phyloP scores from a whole-genome alignment of 37 sponge, comb jelly and placozoan genomes.

The Hexactinellida sp. region DNA sequence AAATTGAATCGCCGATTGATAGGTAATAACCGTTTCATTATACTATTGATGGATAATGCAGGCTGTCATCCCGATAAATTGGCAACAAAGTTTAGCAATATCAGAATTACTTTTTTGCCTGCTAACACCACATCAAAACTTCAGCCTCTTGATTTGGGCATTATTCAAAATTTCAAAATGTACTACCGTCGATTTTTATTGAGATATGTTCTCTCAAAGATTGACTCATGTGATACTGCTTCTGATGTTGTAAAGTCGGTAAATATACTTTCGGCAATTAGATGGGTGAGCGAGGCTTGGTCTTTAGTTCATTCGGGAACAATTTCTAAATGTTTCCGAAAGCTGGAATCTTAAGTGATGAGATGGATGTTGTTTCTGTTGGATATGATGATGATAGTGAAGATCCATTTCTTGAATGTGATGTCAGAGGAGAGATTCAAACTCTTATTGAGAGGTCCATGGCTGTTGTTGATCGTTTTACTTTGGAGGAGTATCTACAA shows the following conservation, averaged over 20 bases:
- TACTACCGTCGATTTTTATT: conserved; percentile 24
- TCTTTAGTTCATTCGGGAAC: conserved; percentile 24
- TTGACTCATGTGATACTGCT: conserved; percentile 25
- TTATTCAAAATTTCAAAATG: conserved; percentile 30
- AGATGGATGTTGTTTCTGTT: no score
- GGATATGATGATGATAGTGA: no score
- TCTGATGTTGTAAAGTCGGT: conserved; percentile 30
- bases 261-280: conserved; percentile 26
- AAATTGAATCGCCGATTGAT: background rate
- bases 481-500: no score
- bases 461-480: background rate
- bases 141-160: conserved; percentile 50
- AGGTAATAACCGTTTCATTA: background rate
- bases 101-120: conserved; percentile 36
- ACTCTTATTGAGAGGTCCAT: background rate
- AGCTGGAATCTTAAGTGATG: no score
- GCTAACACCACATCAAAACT: conserved; percentile 46
- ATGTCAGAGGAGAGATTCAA: no score
- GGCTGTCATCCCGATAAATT: no score
- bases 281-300: conserved; percentile 30
- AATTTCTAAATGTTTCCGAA: conserved; percentile 46
- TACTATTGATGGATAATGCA: conserved; percentile 16
- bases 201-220: conserved; percentile 33
- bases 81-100: conserved; percentile 43
- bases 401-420: no score